Evolutionary conservation across 2,797 vertebrate genomes (phyloP).

Genomic region (Mustela erminea): DNA sequence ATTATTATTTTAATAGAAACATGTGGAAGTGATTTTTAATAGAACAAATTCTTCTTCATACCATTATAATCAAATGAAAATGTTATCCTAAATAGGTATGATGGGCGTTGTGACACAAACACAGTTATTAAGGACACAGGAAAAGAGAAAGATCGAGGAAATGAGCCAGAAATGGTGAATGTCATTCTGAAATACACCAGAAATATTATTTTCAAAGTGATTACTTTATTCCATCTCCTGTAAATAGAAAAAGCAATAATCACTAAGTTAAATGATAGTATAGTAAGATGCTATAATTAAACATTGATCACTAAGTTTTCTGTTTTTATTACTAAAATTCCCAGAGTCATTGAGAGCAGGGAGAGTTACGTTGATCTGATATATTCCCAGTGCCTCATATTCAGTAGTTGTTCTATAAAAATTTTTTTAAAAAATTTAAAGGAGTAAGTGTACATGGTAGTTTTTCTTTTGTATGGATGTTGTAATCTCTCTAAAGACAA

Average conservation of each 20-base stretch:
- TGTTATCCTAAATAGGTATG: background rate
- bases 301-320: background rate
- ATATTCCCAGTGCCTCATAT: background rate
- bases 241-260: background rate
- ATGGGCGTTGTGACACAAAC: background rate
- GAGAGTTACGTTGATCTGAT: background rate
- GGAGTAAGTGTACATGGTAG: background rate
- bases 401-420: background rate
- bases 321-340: background rate
- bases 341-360: background rate
- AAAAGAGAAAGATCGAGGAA: background rate
- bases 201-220: background rate
- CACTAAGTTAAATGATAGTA: background rate
- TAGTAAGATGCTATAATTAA: background rate
- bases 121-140: background rate
- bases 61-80: background rate
- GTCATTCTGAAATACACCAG: background rate
- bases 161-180: background rate
- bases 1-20: background rate
- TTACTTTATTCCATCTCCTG: background rate
- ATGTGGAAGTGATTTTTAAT: background rate
- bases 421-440: slow-evolving; percentile 42
- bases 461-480: background rate
- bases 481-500: background rate
- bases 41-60: background rate